Conservation (phyloP, 1,140 invertebrate species). For the Drosophila pseudoananassae region DNA sequence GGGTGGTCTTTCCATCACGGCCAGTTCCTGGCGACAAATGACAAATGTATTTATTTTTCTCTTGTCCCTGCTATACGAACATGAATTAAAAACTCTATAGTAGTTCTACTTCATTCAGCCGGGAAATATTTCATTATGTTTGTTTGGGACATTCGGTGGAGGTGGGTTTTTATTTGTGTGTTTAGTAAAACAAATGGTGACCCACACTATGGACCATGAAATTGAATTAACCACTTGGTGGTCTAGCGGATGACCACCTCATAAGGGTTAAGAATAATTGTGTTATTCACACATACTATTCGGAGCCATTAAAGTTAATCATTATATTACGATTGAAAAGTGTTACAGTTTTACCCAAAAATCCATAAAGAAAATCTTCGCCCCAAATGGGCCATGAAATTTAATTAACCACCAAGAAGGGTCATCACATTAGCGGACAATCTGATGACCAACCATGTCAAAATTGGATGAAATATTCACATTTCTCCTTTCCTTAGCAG, state of each 20-base stretch:
- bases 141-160: constrained; percentile 13
- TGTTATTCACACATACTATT: background rate
- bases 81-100: constrained; percentile 38
- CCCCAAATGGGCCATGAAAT: constrained; percentile 24
- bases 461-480: constrained; percentile 9
- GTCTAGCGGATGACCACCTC: background rate
- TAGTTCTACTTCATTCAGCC: background rate
- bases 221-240: constrained; percentile 28
- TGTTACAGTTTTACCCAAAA: background rate
- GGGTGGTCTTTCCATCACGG: constrained; percentile 65
- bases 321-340: background rate
- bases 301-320: background rate
- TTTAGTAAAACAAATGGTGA: constrained; percentile 26
- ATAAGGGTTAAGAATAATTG: background rate
- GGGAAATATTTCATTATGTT: constrained; percentile 38
- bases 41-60: constrained; percentile 80
- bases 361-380: background rate
- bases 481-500: background rate
- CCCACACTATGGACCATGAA: constrained; percentile 35
- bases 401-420: constrained; percentile 42
- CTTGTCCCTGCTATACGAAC: constrained; percentile 21
- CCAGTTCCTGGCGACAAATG: constrained; percentile 70
- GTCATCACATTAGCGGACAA: constrained; percentile 38
- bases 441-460: constrained; percentile 22
- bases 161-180: constrained; percentile 3